phyloP scores from a whole-genome alignment of 2,113 vertebrate species.

The Capra hircus region DNA sequence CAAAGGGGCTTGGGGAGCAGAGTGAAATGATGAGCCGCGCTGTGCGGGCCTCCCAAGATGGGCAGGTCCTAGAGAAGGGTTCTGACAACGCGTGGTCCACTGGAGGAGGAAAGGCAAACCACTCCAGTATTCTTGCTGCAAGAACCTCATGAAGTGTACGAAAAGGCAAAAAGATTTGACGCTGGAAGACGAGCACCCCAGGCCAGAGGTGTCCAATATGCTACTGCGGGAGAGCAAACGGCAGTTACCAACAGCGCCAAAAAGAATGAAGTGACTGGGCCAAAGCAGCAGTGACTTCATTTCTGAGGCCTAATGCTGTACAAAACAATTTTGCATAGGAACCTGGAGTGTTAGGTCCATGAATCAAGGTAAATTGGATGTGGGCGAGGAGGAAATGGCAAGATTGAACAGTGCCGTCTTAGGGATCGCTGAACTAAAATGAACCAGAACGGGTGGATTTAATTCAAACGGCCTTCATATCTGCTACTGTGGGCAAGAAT shows the following conservation, averaged over 20 bases:
- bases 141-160: not conserved
- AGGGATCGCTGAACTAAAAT: not conserved
- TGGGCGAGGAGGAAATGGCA: not conserved
- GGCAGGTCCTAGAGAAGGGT: not conserved
- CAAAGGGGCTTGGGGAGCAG: not conserved
- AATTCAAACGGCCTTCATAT: not conserved
- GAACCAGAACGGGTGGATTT: not conserved
- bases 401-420: not conserved
- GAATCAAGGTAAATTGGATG: not conserved
- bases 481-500: not conserved
- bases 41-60: not conserved
- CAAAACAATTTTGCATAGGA: not conserved
- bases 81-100: not conserved
- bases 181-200: not conserved
- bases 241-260: fast-evolving
- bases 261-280: not conserved
- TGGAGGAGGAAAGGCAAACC: not conserved
- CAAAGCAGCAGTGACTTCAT: not conserved
- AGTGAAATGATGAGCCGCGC: not conserved
- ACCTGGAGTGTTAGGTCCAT: not conserved
- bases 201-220: not conserved
- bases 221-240: not conserved
- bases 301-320: not conserved
- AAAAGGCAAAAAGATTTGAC: not conserved
- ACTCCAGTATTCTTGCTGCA: not conserved